Conservation (phyloP, 2,888 invertebrate genomes). For the Yponomeuta plumbellus region DNA sequence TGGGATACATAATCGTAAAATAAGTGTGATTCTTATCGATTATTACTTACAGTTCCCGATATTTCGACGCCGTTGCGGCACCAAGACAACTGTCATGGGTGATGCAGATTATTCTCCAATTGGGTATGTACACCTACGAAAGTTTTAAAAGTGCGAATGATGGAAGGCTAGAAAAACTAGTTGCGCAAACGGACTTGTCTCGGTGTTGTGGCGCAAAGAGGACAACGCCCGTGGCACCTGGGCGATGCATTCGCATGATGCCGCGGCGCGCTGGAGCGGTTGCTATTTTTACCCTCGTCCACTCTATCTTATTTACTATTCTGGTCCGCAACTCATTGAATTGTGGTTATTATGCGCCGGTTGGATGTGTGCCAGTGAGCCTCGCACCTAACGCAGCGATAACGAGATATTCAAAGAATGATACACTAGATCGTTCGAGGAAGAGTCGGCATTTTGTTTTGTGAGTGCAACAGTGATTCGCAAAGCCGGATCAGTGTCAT, state of each 20-base stretch:
- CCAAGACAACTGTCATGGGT: no score
- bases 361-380: slow-evolving; percentile 69
- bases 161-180: slow-evolving; percentile 3
- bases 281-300: slow-evolving; percentile 70
- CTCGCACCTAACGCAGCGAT: slow-evolving; percentile 63
- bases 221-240: slow-evolving; percentile 67
- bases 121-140: not conserved
- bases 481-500: not conserved
- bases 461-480: slow-evolving; percentile 10
- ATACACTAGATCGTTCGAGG: slow-evolving; percentile 49
- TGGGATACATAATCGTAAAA: no score
- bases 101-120: no score
- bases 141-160: not conserved
- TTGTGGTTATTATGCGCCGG: slow-evolving; percentile 76
- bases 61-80: not conserved
- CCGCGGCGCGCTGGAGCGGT: slow-evolving; percentile 63
- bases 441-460: slow-evolving; percentile 38
- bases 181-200: slow-evolving; percentile 4
- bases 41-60: not conserved
- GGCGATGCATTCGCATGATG: slow-evolving; percentile 62
- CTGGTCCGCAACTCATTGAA: slow-evolving; percentile 76
- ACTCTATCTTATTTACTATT: slow-evolving; percentile 76
- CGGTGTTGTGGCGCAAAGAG: slow-evolving; percentile 20
- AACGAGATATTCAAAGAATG: slow-evolving; percentile 69
- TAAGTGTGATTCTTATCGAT: no score